phyloP scores from a whole-genome alignment of 2,888 invertebrate genomes.

The Trachelus troglodyta region DNA sequence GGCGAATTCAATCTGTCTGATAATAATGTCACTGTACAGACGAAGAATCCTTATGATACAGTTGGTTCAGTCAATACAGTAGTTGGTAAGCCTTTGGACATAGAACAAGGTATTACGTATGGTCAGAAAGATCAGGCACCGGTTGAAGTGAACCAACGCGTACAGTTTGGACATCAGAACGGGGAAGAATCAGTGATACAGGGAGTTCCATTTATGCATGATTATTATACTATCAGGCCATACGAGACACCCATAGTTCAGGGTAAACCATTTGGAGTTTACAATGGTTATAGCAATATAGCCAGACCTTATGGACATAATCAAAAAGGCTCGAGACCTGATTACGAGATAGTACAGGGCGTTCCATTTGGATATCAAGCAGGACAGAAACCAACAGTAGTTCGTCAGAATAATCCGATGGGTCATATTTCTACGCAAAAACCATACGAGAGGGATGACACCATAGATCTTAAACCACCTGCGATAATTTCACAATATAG shows the following conservation, averaged over 20 bases:
- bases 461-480: constrained; percentile 51
- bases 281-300: constrained; percentile 32
- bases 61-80: constrained; percentile 34
- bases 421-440: constrained; percentile 18
- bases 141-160: constrained; percentile 14
- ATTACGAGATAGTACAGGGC: constrained; percentile 46
- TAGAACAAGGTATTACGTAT: constrained; percentile 28
- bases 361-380: constrained; percentile 37
- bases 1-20: not conserved
- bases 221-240: constrained; percentile 33
- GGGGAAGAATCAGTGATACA: constrained; percentile 16
- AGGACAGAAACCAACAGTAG: constrained; percentile 21
- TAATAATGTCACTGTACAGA: constrained; percentile 5
- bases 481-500: constrained; percentile 41
- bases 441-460: constrained; percentile 41
- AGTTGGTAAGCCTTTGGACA: constrained; percentile 42
- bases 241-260: constrained; percentile 42
- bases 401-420: constrained; percentile 23
- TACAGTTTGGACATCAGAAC: constrained; percentile 28
- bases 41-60: constrained; percentile 26
- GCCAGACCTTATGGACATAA: constrained; percentile 34
- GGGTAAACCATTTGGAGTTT: constrained; percentile 43
- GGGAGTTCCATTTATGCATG: constrained; percentile 24
- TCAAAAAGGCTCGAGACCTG: constrained; percentile 30
- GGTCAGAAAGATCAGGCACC: constrained; percentile 34